phyloP scores from a whole-genome alignment of 1,140 invertebrate genomes.

The Aphis craccivora region DNA sequence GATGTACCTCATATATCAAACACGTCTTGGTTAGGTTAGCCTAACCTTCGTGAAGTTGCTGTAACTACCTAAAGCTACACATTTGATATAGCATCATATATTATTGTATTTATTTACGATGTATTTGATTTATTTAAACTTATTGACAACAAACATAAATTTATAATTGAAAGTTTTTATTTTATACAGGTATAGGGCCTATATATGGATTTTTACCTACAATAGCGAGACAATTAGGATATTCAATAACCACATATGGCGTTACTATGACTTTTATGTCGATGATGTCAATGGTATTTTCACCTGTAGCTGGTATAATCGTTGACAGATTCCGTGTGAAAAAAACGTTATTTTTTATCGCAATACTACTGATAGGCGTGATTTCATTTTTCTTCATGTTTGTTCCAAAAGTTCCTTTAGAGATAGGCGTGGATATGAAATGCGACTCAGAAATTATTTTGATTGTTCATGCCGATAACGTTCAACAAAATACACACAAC shows the following conservation, averaged over 20 bases:
- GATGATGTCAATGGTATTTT: conserved; percentile 67
- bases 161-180: conserved; percentile 43
- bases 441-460: background rate
- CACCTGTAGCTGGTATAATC: background rate
- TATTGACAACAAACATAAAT: too few species aligned
- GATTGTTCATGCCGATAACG: background rate
- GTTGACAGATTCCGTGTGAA: background rate
- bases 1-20: too few species aligned
- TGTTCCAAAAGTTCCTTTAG: background rate
- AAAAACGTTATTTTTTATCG: background rate
- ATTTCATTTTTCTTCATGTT: background rate
- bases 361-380: background rate
- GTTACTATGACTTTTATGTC: conserved; percentile 81
- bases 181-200: conserved; percentile 77
- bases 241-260: conserved; percentile 78
- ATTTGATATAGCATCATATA: background rate
- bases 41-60: too few species aligned
- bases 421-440: background rate
- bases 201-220: conserved; percentile 82
- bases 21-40: too few species aligned
- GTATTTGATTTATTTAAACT: too few species aligned
- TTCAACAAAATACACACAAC: background rate
- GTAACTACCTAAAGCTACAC: background rate
- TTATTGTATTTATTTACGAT: too few species aligned
- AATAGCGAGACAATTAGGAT: conserved; percentile 82